phyloP scores from a whole-genome alignment of 1,140 invertebrate species.

The Brachionus paranguensis region DNA sequence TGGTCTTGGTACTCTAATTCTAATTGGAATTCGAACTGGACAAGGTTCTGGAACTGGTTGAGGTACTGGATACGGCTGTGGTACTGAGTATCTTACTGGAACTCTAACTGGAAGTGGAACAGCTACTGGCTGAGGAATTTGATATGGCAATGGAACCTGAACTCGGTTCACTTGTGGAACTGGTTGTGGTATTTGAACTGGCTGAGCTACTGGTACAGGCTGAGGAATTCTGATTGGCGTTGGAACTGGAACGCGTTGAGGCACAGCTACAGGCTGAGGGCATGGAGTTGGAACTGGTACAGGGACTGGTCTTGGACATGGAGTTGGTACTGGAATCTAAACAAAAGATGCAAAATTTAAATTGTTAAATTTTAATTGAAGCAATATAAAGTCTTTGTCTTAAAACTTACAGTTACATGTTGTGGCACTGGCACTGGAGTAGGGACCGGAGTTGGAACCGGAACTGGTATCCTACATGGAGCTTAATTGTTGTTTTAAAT shows the following conservation, averaged over 20 bases:
- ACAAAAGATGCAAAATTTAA: not conserved
- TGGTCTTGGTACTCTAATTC: slow-evolving; percentile 17
- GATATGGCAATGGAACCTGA: not conserved
- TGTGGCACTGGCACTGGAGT: not conserved
- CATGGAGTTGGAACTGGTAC: not conserved
- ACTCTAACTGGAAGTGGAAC: not conserved
- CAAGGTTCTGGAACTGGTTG: not conserved
- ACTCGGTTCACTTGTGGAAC: not conserved
- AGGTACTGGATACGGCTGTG: not conserved
- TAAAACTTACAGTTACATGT: not conserved
- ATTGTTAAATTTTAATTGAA: not conserved
- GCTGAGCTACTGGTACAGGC: not conserved
- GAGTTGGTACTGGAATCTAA: not conserved
- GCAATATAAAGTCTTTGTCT: not conserved
- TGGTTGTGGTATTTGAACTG: not conserved
- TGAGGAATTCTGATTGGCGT: not conserved
- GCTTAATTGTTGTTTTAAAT: not conserved
- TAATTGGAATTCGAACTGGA: not conserved
- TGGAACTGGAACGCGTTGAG: not conserved
- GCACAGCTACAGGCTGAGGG: not conserved
- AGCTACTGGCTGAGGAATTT: not conserved
- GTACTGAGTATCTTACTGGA: not conserved
- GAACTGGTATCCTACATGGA: not conserved
- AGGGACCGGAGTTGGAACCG: not conserved
- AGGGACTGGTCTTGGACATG: not conserved